Conservation (phyloP, 2,113 vertebrate species). For the Phoenicopterus ruber region DNA sequence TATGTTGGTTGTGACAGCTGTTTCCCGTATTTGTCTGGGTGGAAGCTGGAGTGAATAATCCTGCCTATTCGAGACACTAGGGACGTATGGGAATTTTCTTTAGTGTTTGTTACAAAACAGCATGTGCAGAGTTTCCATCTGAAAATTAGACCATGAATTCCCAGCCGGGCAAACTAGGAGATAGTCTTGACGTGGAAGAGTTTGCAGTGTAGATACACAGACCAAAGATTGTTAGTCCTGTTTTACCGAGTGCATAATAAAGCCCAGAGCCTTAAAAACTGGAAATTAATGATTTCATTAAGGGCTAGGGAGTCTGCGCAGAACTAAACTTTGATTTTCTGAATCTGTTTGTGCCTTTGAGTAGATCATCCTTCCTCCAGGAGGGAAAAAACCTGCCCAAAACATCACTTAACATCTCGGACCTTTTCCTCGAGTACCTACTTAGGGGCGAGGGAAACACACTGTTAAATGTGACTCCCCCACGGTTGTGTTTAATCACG, state of each 20-base stretch:
- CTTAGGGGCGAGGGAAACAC: neutral
- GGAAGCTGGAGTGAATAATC: neutral
- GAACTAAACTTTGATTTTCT: neutral
- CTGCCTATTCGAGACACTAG: neutral
- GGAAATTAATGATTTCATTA: neutral
- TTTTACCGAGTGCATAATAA: neutral
- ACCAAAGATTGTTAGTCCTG: neutral
- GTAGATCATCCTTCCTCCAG: neutral
- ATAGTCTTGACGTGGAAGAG: neutral
- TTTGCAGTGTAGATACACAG: neutral
- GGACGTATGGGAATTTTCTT: neutral
- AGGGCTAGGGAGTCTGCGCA: neutral
- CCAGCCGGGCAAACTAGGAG: neutral
- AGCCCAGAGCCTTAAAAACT: neutral
- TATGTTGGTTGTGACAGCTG: conserved; percentile 18
- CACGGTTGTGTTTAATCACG: neutral
- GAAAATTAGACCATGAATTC: neutral
- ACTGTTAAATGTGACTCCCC: neutral
- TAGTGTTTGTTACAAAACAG: neutral
- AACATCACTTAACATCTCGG: neutral
- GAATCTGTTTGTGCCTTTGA: neutral
- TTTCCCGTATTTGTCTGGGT: conserved; percentile 14
- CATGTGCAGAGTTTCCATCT: neutral
- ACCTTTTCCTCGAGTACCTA: neutral
- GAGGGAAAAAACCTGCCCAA: neutral